Conservation (phyloP, 2,113 vertebrate genomes). For the Epinephelus lanceolatus region DNA sequence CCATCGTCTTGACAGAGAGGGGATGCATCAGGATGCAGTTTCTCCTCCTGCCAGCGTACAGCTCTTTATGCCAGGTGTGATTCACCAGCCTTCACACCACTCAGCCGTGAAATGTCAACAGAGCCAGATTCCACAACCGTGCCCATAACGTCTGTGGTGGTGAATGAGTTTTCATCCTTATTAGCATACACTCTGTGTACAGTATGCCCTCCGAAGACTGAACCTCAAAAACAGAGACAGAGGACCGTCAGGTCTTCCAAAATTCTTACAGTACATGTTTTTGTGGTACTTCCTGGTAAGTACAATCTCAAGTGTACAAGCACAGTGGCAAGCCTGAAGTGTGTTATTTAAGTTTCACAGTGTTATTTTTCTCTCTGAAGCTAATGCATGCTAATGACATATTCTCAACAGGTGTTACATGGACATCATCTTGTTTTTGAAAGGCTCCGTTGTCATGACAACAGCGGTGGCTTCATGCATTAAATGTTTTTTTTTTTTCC, state of each 20-base stretch:
- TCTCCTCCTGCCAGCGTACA: conserved; percentile 14
- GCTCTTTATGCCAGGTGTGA: conserved; percentile 68
- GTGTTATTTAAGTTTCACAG: neutral
- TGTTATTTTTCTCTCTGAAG: neutral
- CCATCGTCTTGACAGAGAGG: conserved; percentile 41
- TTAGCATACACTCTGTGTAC: conserved; percentile 45
- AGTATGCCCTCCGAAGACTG: conserved; percentile 11
- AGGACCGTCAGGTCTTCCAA: neutral
- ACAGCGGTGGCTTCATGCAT: conserved; percentile 44
- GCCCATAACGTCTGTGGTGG: conserved; percentile 12
- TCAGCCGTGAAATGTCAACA: conserved; percentile 78
- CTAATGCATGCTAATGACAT: conserved; percentile 39
- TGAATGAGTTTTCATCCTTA: conserved; percentile 31
- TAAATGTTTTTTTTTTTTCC: conserved; percentile 30
- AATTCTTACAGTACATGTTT: neutral
- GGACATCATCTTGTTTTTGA: conserved; percentile 48
- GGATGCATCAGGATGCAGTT: conserved; percentile 44
- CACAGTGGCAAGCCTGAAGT: neutral
- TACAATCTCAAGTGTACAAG: no score
- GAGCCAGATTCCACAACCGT: conserved; percentile 42
- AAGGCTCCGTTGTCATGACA: conserved; percentile 73
- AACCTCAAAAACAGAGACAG: neutral
- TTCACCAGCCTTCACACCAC: conserved; percentile 71
- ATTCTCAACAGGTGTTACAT: conserved; percentile 18
- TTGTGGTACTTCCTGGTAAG: neutral